A percentile compares a stretch with the other conserved stretches of the same genome.
Conservation (phyloP, 2,113 vertebrate species). For the Psilopsiagon aurifrons region DNA sequence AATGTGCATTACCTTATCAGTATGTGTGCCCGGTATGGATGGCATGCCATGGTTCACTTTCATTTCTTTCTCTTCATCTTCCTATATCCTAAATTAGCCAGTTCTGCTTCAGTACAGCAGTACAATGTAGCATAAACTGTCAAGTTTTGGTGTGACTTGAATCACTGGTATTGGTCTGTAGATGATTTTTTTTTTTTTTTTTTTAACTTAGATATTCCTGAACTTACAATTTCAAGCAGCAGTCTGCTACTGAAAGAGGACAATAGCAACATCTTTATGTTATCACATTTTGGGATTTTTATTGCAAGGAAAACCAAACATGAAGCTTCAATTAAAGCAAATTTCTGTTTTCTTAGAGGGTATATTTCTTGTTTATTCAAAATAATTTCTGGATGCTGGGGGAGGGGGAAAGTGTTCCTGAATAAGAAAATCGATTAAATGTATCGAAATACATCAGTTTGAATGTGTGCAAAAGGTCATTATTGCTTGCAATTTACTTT, state of each 20-base stretch:
- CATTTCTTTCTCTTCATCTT: conserved; percentile 23
- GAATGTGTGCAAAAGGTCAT: background rate
- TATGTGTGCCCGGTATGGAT: background rate
- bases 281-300: background rate
- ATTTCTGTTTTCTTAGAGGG: conserved; percentile 1
- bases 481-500: background rate
- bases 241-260: conserved; percentile 14
- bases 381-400: background rate
- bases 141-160: background rate
- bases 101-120: background rate
- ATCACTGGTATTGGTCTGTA: background rate
- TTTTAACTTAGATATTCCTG: background rate
- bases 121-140: background rate
- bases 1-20: conserved; percentile 38
- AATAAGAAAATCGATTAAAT: background rate
- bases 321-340: background rate
- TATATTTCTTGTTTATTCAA: background rate
- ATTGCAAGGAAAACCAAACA: background rate
- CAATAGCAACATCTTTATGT: background rate
- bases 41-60: background rate
- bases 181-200: background rate
- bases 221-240: background rate
- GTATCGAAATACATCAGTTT: background rate
- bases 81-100: background rate
- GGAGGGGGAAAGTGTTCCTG: background rate